A percentile compares a stretch with the other conserved stretches of the same genome.
phyloP scores from a whole-genome alignment of 2,888 invertebrate genomes.

The Caenorhabditis becei region DNA sequence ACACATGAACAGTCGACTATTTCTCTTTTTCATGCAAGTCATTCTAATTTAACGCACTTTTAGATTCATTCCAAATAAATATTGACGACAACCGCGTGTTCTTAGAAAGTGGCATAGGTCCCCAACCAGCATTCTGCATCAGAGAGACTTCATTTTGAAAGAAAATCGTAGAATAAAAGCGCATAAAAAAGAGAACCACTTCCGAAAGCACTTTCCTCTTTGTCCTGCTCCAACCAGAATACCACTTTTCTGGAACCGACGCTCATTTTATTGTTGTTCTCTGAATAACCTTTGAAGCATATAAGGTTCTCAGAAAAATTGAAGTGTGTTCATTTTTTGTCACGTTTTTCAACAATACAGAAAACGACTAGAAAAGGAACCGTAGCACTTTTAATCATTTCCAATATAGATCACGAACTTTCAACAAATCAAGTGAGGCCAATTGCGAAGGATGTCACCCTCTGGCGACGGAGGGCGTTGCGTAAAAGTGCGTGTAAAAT shows the following conservation, averaged over 20 bases:
- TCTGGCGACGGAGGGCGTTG: constrained; percentile 30
- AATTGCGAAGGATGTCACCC: constrained; percentile 19
- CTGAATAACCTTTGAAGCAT: constrained; percentile 45
- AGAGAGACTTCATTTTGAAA: constrained; percentile 6
- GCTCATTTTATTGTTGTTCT: constrained; percentile 20
- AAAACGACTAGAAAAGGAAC: background rate
- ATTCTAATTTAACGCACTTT: background rate
- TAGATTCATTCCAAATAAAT: background rate
- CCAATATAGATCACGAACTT: constrained; percentile 33
- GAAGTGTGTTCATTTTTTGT: too few species aligned
- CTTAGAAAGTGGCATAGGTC: too few species aligned
- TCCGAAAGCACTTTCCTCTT: constrained; percentile 44
- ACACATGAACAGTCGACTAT: too few species aligned
- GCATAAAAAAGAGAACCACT: constrained; percentile 25
- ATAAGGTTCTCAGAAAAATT: background rate
- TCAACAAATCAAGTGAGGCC: constrained; percentile 22
- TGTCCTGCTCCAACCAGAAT: constrained; percentile 17
- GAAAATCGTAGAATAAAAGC: constrained; percentile 20
- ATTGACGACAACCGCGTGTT: constrained; percentile 7
- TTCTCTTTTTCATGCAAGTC: background rate
- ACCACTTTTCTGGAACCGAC: constrained; percentile 30
- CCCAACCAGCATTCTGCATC: too few species aligned
- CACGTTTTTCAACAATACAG: too few species aligned
- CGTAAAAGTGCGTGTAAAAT: constrained; percentile 57
- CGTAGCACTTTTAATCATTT: background rate